Evolutionary conservation across 2,797 vertebrate species (phyloP), one percentile per base, ranked within the genome.

Genomic region (Lutjanus campechanus): DNA sequence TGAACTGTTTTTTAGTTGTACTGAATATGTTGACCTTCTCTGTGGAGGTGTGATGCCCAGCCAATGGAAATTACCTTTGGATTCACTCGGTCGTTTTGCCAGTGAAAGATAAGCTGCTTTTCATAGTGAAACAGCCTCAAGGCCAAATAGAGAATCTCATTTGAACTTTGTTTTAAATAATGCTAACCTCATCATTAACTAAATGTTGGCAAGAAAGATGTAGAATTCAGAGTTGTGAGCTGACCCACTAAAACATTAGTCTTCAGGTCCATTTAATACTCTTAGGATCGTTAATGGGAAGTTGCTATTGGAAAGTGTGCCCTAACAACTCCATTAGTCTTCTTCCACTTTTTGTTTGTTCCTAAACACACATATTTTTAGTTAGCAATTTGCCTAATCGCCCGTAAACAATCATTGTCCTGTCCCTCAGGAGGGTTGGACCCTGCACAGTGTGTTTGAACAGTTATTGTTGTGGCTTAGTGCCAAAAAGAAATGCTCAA

Each of bases 281-380:
- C 76, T 74, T 22, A 71, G 73, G 72, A 84, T 86, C 50, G 25
- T 82, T 88, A 89, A 89, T 82, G 73, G 67, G 72, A 85, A 66
- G 43, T 78, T 74, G 73, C 79, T 36, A 50, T 68, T 47, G 61
- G 75, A 88, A 80, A 84, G 70, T 85, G 79, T 58, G 46, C 75
- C 51, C 64, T 79, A 84, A 87, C 87, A 76, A 85, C 89, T 85
- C 80, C 80, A 88, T 92, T 88, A 88, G 79, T 83, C 79, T 82
- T 79, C 79, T 64, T 64, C 70, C 65, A 69, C 72, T 83, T 88
- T 85, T 85, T 82, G 65, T 81, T 85, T 83, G 73, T 83, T 91
- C 73, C 81, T 79, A 84, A 88, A 87, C 80, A 86, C 72, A 86
- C 84, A 89, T 78, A 85, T 90, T 92, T 89, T 91, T 86, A 73